Evolutionary conservation across 1,140 invertebrate species (phyloP).

Genomic region (Papilio helenus): DNA sequence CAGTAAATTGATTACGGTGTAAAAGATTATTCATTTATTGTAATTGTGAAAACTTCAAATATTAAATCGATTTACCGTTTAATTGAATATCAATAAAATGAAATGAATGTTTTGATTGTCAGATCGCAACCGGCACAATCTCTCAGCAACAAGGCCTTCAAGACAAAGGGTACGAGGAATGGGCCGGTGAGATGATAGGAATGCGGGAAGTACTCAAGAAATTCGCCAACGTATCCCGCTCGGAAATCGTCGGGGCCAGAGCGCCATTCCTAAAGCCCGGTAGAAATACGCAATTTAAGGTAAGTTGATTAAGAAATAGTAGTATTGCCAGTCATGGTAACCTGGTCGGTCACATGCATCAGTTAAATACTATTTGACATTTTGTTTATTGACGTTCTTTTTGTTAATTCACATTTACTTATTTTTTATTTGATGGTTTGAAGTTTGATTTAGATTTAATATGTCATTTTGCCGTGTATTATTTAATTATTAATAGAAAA

Average conservation of each 20-base stretch:
- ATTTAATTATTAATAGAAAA: neutral
- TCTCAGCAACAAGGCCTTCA: slow-evolving; percentile 92
- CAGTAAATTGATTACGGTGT: neutral
- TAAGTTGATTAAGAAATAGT: slow-evolving; percentile 66
- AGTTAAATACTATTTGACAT: slow-evolving; percentile 16
- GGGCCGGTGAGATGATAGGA: slow-evolving; percentile 96
- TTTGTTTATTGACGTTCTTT: neutral
- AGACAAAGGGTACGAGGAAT: slow-evolving; percentile 95
- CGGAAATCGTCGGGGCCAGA: slow-evolving; percentile 93
- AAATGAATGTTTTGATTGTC: slow-evolving; percentile 35
- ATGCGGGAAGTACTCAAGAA: slow-evolving; percentile 94
- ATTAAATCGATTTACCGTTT: neutral
- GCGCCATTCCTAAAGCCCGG: slow-evolving; percentile 96
- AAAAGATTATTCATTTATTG: neutral
- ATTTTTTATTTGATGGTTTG: no score
- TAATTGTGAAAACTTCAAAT: neutral
- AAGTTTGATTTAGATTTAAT: no score
- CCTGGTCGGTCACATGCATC: neutral
- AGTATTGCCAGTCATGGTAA: slow-evolving; percentile 34
- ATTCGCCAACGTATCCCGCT: slow-evolving; percentile 92
- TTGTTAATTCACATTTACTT: neutral
- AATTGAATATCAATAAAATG: neutral
- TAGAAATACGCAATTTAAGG: slow-evolving; percentile 95
- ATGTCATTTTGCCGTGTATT: neutral
- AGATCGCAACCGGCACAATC: slow-evolving; percentile 94